Percentiles rank a stretch among this genome's conserved stretches.
Conservation (phyloP, 2,888 invertebrate genomes). For the Drosophila gaucha region DNA sequence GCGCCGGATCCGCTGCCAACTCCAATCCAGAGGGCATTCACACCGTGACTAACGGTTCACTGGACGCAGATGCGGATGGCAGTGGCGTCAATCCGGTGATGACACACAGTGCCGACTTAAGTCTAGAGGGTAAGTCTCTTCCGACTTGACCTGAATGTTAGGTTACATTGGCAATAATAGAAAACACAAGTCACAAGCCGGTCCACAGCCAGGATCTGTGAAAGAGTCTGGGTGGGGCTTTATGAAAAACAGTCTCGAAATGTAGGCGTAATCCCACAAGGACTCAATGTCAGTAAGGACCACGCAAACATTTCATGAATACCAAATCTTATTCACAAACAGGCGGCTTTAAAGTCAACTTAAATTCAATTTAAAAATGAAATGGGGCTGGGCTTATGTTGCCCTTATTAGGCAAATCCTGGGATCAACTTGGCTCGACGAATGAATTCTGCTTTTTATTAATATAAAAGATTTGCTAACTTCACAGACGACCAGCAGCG, state of each 20-base stretch:
- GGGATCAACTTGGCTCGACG: constrained; percentile 24
- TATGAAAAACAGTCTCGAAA: constrained; percentile 13
- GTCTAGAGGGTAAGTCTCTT: constrained; percentile 81
- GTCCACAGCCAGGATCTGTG: neutral
- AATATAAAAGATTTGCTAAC: constrained; percentile 4
- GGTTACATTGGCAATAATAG: constrained; percentile 20
- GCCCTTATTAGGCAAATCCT: constrained; percentile 37
- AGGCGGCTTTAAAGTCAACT: constrained; percentile 44
- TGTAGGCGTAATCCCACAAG: constrained; percentile 31
- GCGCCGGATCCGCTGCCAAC: constrained; percentile 36
- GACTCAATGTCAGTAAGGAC: constrained; percentile 15
- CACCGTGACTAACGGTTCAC: constrained; percentile 60
- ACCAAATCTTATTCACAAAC: constrained; percentile 48
- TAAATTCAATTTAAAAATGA: constrained; percentile 38
- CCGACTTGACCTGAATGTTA: constrained; percentile 7
- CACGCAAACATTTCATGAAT: constrained; percentile 43
- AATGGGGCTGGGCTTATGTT: neutral
- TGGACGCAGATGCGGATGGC: constrained; percentile 68
- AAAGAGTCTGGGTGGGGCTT: neutral
- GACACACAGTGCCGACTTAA: constrained; percentile 82
- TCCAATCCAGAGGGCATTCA: constrained; percentile 54
- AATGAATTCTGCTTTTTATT: constrained; percentile 20
- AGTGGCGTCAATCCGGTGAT: constrained; percentile 82
- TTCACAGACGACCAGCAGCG: constrained; percentile 85
- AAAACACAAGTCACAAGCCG: constrained; percentile 16